Evolutionary conservation across 2,888 invertebrate genomes (phyloP).

Genomic region (Lysandra bellargus): DNA sequence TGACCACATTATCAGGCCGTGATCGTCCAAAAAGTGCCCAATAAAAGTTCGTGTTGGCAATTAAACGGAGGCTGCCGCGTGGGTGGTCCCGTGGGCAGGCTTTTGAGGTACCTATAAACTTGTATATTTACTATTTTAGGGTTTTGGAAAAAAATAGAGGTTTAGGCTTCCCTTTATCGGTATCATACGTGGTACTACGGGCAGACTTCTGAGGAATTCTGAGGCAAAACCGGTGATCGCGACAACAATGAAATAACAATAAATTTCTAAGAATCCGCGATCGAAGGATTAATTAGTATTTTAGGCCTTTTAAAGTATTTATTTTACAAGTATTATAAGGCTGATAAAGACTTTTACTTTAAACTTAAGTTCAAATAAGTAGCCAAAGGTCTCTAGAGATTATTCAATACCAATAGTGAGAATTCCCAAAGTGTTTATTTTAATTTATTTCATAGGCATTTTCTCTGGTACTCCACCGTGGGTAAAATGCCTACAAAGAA

Average conservation of each 20-base stretch:
- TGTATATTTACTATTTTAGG: not conserved
- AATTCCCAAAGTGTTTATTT: not conserved
- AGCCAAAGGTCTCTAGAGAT: not conserved
- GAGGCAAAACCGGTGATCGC: no score
- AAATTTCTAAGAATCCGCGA: no score
- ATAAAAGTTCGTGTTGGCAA: slow-evolving; percentile 71
- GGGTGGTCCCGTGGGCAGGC: slow-evolving; percentile 59
- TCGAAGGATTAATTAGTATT: no score
- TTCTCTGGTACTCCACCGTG: not conserved
- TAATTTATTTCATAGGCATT: slow-evolving; percentile 4
- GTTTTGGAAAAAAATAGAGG: not conserved
- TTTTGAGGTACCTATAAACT: not conserved
- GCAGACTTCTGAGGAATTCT: no score
- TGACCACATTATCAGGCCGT: slow-evolving; percentile 44
- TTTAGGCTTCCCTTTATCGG: not conserved
- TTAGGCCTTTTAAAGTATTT: no score
- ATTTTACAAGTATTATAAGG: no score
- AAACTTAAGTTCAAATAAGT: not conserved
- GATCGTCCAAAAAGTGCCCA: slow-evolving; percentile 49
- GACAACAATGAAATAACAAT: no score
- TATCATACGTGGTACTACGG: no score
- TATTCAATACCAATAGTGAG: not conserved
- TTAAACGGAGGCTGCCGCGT: slow-evolving; percentile 68
- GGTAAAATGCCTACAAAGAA: slow-evolving; percentile 44
- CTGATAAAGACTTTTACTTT: no score